Base-by-base conservation (phyloP, 1,140 invertebrate genomes). In the Diorhabda carinulata region DNA sequence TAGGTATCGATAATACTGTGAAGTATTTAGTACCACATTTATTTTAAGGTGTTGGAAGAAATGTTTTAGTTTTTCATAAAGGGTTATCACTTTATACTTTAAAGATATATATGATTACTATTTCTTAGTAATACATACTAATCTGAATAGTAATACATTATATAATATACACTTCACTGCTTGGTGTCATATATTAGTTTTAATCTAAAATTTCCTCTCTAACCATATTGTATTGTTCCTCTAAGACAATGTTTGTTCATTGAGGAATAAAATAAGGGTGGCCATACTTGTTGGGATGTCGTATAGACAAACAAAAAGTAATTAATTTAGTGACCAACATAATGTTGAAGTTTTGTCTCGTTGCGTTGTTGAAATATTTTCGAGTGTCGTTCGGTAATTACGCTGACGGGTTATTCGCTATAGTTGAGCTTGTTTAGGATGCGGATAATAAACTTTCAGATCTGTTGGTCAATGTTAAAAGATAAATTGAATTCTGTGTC, bases 311-410 rank as follows among this genome's bases (percentile, higher is more conserved):
- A 52, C 47, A 52, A 52, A 52, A 52, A 52, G 47, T 52, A 52
- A 52, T 52, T 52, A 52, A 52, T 52, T 52, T 52, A 52, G 47
- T 52, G 47, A 52, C 47, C 47, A 52, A 52, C 47, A n/a, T 52
- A 52, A 52, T 52, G 47, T 52, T 52, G 47, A 52, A 52, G 47
- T 52, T 52, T 52, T 52, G 47, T 52, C 47, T 52, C 47, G 47
- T 52, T 52, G 47, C 47, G 47, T 52, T 52, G 47, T 52, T 52
- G 47, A 52, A 52, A 52, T 52, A 52, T 52, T 52, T 52, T 25
- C n/a, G 47, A 52, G 47, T 52, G 47, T n/a, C 47, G 47, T 52
- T n/a, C 47, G 47, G 47, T 52, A 52, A 52, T 52, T 52, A 52
- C 47, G 47, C 3, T 52, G 47, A 52, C 47, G 47, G 25, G 47